These are phyloP conservation scores for Oscheius sp. DNA, from an alignment of 2,888 invertebrate genomes.

Conservation along the genomic window DNA sequence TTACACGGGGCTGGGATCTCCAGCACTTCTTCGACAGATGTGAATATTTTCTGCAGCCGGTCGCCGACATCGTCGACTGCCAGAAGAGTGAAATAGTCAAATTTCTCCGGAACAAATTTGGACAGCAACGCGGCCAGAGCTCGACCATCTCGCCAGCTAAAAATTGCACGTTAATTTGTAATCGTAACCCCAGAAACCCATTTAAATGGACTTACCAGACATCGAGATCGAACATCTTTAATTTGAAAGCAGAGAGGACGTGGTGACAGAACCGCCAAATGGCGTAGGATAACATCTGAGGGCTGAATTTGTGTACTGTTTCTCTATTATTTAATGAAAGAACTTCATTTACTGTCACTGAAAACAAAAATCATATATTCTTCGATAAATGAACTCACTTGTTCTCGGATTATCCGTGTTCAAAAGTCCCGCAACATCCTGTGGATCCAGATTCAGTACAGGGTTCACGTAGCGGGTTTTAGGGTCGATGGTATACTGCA, in stretches of 20 bases:
- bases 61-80: constrained; percentile 31
- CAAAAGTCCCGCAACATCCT: constrained; percentile 44
- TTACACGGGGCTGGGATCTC: constrained; percentile 47
- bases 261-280: constrained; percentile 81
- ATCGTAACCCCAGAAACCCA: no score
- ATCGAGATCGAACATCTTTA: constrained; percentile 80
- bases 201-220: constrained; percentile 78
- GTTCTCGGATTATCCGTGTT: constrained; percentile 37
- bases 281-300: constrained; percentile 15
- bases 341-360: constrained; percentile 23
- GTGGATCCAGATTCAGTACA: constrained; percentile 39
- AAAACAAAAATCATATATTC: constrained; percentile 10
- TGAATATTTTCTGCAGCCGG: constrained; percentile 40
- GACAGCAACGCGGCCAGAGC: constrained; percentile 54
- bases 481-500: constrained; percentile 75
- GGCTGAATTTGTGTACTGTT: background rate
- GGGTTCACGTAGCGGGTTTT: constrained; percentile 78
- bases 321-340: constrained; percentile 13
- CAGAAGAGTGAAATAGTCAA: constrained; percentile 40
- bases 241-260: constrained; percentile 79
- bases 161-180: no score
- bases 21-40: constrained; percentile 38
- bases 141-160: constrained; percentile 59
- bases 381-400: background rate
- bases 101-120: constrained; percentile 52